Evolutionary conservation across 2,113 vertebrate species (phyloP).

Genomic region (Grus americana): DNA sequence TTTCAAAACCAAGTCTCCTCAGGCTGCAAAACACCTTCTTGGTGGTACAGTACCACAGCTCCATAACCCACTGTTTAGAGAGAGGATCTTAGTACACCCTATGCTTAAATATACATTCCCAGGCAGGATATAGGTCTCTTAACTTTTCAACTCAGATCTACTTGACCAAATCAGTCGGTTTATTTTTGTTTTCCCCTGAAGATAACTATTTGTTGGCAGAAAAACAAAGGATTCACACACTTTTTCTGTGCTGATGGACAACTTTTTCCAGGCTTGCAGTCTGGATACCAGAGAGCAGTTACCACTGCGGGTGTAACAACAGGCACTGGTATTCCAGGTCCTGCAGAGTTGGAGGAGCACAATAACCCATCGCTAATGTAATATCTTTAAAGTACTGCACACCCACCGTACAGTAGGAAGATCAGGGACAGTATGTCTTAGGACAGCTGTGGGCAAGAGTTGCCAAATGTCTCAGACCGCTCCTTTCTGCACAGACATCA

Average conservation of each 20-base stretch:
- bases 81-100: accelerated
- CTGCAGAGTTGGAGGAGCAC: background rate
- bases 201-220: background rate
- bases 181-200: background rate
- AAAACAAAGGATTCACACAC: background rate
- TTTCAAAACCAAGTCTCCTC: background rate
- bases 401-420: background rate
- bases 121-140: background rate
- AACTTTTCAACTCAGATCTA: background rate
- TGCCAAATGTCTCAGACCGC: background rate
- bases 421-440: background rate
- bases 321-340: background rate
- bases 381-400: background rate
- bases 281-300: background rate
- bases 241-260: background rate
- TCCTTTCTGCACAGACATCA: background rate
- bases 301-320: background rate
- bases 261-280: background rate
- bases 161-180: background rate
- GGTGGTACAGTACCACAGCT: background rate
- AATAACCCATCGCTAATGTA: background rate
- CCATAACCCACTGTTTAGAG: background rate
- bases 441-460: background rate
- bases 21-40: background rate
- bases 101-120: background rate